phyloP scores from a whole-genome alignment of 2,113 vertebrate genomes.

The Pyrgilauda ruficollis region DNA sequence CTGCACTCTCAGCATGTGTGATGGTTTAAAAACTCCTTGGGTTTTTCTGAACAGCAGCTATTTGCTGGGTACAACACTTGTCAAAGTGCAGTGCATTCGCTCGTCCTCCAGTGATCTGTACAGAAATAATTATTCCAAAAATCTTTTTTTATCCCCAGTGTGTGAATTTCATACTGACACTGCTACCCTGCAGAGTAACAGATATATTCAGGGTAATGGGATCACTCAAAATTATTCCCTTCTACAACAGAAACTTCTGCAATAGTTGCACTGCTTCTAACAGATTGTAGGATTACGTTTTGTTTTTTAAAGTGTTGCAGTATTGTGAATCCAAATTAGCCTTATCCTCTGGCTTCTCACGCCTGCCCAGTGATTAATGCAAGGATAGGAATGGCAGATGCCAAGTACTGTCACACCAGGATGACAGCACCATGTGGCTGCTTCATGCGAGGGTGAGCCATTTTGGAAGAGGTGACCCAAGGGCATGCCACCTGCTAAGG shows the following conservation, averaged over 20 bases:
- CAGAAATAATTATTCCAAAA: neutral
- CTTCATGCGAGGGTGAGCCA: neutral
- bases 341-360: neutral
- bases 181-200: neutral
- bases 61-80: neutral
- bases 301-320: neutral
- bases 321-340: neutral
- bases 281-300: neutral
- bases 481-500: rapidly evolving
- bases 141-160: neutral
- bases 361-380: neutral
- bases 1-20: neutral
- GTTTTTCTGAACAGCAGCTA: neutral
- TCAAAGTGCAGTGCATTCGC: neutral
- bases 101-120: neutral
- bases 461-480: neutral
- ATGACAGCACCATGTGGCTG: rapidly evolving
- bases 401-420: neutral
- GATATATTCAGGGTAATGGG: neutral
- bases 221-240: neutral
- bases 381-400: neutral
- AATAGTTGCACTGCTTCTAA: neutral
- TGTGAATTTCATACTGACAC: neutral
- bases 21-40: neutral
- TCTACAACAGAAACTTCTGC: neutral